Evolutionary conservation across 1,140 invertebrate species (phyloP), one percentile per base, ranked within the genome.

Genomic region (Drosophila obscura): DNA sequence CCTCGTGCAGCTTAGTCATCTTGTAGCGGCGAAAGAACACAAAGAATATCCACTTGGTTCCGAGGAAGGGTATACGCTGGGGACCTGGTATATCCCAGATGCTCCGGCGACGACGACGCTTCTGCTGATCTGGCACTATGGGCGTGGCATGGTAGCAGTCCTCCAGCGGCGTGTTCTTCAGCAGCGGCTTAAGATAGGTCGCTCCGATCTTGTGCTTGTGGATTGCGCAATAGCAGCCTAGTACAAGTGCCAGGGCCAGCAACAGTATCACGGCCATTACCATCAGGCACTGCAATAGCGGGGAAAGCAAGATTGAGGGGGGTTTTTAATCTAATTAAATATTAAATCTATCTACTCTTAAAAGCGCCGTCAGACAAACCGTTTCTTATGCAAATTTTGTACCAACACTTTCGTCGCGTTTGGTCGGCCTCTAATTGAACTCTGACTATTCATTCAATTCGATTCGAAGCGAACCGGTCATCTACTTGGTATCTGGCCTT

Each of bases 1-100:
- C 95, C 73, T 96, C 95, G 90, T 97, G 96, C 26, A 97, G 92
- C 82, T 96, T 95, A 56, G 94, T 94, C 91, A 96, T 93, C 72
- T 93, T 94, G 81, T 96, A 97, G 44, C 93, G 92, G 8, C 95
- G 94, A 85, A 95, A 93, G 89, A 96, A 91, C 0, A 91, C 45
- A 0, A 97, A 15, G 96, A 91, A 91, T 64, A 91, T 94, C 96
- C 96, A 97, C 49, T 94, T 94, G 5, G 96, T 97, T 2, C 96
- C 96, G n/a, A 97, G 76, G 19, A 96, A 91, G 0, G 96, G 96
- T 16, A 97, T 81, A 0, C 94, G 85, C 19, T 93, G 89, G 0
- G 96, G 96, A n/a, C 96, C 96, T 0, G 96, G 96, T 13, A 97
- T 94, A 9, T 92, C 81, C 84, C 81, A 92, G 15, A 92, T 89